Evolutionary conservation across 2,113 vertebrate genomes (phyloP).

Genomic region (Platichthys stellatus): DNA sequence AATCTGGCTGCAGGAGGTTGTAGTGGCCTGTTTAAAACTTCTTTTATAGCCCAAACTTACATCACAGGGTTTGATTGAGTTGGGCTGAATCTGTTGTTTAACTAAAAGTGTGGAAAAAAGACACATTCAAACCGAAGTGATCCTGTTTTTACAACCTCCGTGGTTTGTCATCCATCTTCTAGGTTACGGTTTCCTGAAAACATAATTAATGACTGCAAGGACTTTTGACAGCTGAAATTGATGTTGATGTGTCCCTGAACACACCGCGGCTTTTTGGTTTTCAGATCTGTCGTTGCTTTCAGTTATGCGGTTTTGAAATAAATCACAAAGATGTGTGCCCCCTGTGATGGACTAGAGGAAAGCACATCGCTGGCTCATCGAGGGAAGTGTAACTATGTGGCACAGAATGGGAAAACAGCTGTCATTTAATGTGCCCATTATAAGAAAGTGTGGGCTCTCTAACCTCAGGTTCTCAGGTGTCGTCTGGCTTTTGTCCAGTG

Average conservation of each 20-base stretch:
- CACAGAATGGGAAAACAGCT: neutral
- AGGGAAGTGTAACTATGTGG: neutral
- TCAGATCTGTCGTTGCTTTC: neutral
- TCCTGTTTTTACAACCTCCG: neutral
- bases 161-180: neutral
- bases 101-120: neutral
- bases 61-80: too few relatives aligned
- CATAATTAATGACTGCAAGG: neutral
- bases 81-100: too few relatives aligned
- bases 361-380: too few relatives aligned
- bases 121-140: neutral
- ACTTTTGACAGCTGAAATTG: neutral
- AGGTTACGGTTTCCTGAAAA: neutral
- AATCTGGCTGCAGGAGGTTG: too few relatives aligned
- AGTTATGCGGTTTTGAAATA: conserved; percentile 5
- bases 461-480: conserved; percentile 10
- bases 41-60: too few relatives aligned
- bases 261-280: conserved; percentile 2
- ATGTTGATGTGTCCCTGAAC: conserved; percentile 11
- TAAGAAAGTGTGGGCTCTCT: conserved; percentile 11
- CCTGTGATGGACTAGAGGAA: neutral
- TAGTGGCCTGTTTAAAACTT: too few relatives aligned
- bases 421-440: neutral
- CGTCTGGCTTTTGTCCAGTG: conserved; percentile 17
- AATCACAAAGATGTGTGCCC: neutral